phyloP scores from a whole-genome alignment of 2,888 invertebrate genomes.

The Orthosia cruda region DNA sequence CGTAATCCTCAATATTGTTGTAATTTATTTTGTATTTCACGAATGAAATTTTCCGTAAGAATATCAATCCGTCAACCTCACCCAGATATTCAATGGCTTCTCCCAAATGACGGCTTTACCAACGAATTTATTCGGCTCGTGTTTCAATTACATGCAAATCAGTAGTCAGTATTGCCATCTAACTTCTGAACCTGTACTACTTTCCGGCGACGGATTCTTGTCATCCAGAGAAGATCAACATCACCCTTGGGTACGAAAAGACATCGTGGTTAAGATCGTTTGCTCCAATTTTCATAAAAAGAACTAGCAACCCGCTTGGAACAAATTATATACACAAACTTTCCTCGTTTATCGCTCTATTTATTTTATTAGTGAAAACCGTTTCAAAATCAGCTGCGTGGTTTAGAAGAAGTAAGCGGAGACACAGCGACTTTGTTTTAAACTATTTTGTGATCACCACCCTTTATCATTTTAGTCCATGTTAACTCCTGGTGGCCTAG shows the following conservation, averaged over 20 bases:
- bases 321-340: no score
- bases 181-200: background rate
- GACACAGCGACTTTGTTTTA: no score
- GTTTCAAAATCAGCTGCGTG: no score
- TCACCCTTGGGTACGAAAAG: background rate
- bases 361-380: no score
- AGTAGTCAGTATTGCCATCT: slow-evolving; percentile 11
- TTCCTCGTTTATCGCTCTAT: no score
- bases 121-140: slow-evolving; percentile 21
- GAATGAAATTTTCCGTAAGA: background rate
- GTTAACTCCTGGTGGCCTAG: background rate
- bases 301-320: background rate
- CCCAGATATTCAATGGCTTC: slow-evolving; percentile 2
- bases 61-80: background rate
- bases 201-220: background rate
- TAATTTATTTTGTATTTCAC: background rate
- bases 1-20: background rate
- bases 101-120: background rate
- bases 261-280: no score
- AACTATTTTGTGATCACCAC: background rate
- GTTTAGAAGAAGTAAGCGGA: no score
- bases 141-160: slow-evolving; percentile 43
- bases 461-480: background rate
- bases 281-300: background rate
- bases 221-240: no score